phyloP scores from a whole-genome alignment of 1,140 invertebrate genomes.

The Probaryconus sp. region DNA sequence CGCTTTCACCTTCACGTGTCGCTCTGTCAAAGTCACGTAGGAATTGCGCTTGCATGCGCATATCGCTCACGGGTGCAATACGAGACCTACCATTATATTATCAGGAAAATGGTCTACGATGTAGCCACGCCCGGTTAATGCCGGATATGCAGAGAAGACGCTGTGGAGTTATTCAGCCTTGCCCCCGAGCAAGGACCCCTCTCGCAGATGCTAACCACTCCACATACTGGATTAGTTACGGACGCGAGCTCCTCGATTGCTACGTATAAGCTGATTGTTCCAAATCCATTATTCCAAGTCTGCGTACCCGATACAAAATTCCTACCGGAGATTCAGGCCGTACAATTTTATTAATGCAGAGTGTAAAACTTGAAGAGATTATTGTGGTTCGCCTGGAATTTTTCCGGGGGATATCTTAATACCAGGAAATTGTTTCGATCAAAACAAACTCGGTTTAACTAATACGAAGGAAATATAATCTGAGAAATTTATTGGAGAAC shows the following conservation, averaged over 20 bases:
- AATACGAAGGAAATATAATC: too few species aligned
- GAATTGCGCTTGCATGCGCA: background rate
- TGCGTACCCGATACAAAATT: slow-evolving; percentile 22
- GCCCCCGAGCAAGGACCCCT: slow-evolving; percentile 51
- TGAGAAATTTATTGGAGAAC: too few species aligned
- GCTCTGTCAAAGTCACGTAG: slow-evolving; percentile 39
- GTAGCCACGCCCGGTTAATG: slow-evolving; percentile 57
- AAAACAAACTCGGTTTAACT: slow-evolving; percentile 9
- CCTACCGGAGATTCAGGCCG: background rate
- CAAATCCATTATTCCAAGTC: slow-evolving; percentile 50
- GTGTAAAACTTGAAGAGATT: slow-evolving; percentile 5
- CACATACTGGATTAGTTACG: slow-evolving; percentile 37
- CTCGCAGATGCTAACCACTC: slow-evolving; percentile 30
- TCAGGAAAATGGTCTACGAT: slow-evolving; percentile 57
- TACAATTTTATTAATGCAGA: slow-evolving; percentile 44
- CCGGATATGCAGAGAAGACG: slow-evolving; percentile 49
- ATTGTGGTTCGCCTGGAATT: slow-evolving; percentile 23
- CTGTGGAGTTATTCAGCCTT: slow-evolving; percentile 45
- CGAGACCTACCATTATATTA: slow-evolving; percentile 55
- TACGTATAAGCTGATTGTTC: slow-evolving; percentile 49
- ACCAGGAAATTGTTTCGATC: background rate
- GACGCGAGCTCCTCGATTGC: slow-evolving; percentile 38
- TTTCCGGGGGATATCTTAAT: background rate
- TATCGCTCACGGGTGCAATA: slow-evolving; percentile 58
- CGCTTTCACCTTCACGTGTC: slow-evolving; percentile 40